A percentile compares a stretch with the other conserved stretches of the same genome.
Conservation (phyloP, 2,113 vertebrate genomes). For the Osmerus eperlanus region DNA sequence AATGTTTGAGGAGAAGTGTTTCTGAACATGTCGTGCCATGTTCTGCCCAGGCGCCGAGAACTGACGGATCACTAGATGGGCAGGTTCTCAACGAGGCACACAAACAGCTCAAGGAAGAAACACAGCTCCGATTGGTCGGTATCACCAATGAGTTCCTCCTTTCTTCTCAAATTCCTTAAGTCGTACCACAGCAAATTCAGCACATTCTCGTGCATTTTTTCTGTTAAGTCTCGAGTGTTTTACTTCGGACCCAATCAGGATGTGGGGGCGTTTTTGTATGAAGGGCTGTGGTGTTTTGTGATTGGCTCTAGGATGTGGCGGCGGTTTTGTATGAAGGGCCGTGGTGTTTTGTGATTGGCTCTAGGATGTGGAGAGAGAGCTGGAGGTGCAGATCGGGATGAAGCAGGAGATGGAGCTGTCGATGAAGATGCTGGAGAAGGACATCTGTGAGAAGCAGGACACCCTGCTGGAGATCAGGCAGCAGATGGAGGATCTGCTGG, state of each 20-base stretch:
- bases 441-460: conserved; percentile 96
- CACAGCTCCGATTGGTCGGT: conserved; percentile 88
- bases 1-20: neutral
- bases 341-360: neutral
- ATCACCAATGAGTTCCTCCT: neutral
- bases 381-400: conserved; percentile 97
- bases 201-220: no score
- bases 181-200: neutral
- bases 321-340: neutral
- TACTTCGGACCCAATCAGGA: no score
- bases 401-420: conserved; percentile 98
- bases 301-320: conserved; percentile 82
- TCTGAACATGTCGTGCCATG: neutral
- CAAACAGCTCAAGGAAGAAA: conserved; percentile 97
- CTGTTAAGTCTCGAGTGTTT: no score
- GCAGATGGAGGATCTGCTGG: conserved; percentile 90
- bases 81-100: conserved; percentile 84
- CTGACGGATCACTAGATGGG: conserved; percentile 81
- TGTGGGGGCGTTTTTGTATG: no score
- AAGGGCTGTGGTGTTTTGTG: neutral
- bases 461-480: conserved; percentile 89
- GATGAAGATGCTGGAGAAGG: conserved; percentile 99
- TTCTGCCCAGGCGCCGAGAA: conserved; percentile 53
- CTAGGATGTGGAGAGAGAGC: conserved; percentile 95
- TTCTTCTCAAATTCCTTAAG: neutral